A percentile compares a stretch with the other conserved stretches of the same genome.
phyloP scores from a whole-genome alignment of 2,888 invertebrate species.

The Cephus runcator region DNA sequence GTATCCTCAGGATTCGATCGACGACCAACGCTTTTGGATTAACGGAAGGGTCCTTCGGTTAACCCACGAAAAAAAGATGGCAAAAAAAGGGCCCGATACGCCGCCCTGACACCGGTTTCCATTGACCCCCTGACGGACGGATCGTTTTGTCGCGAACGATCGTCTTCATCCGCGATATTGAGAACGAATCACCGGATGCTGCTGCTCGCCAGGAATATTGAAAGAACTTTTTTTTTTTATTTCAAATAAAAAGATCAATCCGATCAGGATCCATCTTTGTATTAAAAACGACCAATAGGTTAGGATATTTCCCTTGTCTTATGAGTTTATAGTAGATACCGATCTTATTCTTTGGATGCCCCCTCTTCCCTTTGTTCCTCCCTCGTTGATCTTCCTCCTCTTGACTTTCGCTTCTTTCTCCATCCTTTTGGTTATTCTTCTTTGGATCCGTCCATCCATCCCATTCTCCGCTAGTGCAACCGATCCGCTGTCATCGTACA shows the following conservation, averaged over 20 bases:
- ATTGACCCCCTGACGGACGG: slow-evolving; percentile 8
- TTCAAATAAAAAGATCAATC: background rate
- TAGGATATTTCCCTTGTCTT: background rate
- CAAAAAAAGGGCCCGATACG: background rate
- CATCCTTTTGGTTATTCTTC: slow-evolving; percentile 19
- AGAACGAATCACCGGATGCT: background rate
- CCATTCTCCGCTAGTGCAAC: slow-evolving; percentile 32
- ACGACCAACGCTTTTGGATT: background rate
- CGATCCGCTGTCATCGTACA: slow-evolving; percentile 14
- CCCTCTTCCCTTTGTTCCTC: slow-evolving; percentile 1
- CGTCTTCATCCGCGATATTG: background rate
- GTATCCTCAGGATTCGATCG: background rate
- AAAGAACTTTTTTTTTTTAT: background rate
- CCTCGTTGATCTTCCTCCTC: slow-evolving; percentile 14
- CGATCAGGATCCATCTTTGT: background rate
- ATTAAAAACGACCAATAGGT: background rate
- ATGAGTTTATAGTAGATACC: background rate
- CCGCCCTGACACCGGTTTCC: slow-evolving; percentile 19
- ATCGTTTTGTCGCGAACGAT: background rate
- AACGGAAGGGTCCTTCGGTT: background rate
- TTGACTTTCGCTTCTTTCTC: slow-evolving; percentile 20
- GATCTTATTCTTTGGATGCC: background rate
- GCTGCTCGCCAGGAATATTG: background rate
- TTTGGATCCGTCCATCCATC: slow-evolving; percentile 8
- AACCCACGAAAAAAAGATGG: background rate